Percentiles rank a stretch among this genome's conserved stretches.
Evolutionary conservation across 2,888 invertebrate species (phyloP).

Genomic region (Microctonus hyperodae): DNA sequence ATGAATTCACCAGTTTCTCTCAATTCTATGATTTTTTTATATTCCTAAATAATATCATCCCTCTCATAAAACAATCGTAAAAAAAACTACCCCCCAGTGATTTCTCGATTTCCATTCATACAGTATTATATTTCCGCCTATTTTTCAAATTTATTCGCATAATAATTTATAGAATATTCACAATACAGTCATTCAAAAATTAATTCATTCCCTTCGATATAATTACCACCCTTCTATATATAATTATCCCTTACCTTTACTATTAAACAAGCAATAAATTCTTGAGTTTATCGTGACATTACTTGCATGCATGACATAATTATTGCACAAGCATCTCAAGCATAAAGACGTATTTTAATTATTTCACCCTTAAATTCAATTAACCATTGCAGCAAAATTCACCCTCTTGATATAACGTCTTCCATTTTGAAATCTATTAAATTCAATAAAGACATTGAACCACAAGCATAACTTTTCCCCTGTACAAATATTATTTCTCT

Average conservation of each 20-base stretch:
- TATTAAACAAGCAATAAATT: neutral
- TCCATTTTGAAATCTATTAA: neutral
- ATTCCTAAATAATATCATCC: neutral
- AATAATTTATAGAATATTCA: neutral
- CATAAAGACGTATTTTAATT: conserved; percentile 6
- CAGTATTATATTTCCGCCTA: neutral
- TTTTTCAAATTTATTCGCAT: neutral
- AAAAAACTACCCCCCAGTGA: neutral
- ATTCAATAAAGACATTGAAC: neutral
- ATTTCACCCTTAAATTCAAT: conserved; percentile 15
- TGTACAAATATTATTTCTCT: neutral
- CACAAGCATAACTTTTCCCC: neutral
- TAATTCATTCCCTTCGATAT: neutral
- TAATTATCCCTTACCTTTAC: neutral
- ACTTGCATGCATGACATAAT: neutral
- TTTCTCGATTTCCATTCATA: neutral
- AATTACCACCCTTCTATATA: neutral
- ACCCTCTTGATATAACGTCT: neutral
- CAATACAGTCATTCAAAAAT: no score
- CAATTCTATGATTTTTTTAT: neutral
- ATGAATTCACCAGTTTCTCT: neutral
- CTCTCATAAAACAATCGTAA: neutral
- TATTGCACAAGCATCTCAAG: neutral
- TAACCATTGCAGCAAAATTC: neutral
- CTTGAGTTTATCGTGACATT: neutral